phyloP scores from a whole-genome alignment of 2,888 invertebrate genomes.

The Teinopalpus imperialis region DNA sequence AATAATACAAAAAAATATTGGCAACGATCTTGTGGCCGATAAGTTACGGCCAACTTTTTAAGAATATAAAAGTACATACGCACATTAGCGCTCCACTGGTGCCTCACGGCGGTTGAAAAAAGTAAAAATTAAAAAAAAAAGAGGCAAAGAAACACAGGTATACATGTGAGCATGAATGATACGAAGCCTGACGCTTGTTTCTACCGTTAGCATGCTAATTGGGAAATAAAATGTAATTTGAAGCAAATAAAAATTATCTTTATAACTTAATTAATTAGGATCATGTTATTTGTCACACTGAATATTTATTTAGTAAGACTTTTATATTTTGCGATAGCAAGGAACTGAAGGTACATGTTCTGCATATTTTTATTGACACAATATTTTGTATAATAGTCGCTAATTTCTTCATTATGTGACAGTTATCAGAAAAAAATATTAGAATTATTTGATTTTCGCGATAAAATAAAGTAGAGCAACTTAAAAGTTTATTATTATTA shows the following conservation, averaged over 20 bases:
- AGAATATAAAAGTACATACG: slow-evolving; percentile 33
- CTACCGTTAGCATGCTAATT: slow-evolving; percentile 32
- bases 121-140: slow-evolving; percentile 34
- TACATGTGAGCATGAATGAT: slow-evolving; percentile 45
- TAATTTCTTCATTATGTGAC: no score
- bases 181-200: slow-evolving; percentile 36
- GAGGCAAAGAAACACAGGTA: slow-evolving; percentile 39
- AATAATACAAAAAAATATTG: slow-evolving; percentile 29
- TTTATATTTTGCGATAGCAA: slow-evolving; percentile 11
- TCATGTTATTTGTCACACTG: slow-evolving; percentile 8
- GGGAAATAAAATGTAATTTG: slow-evolving; percentile 24
- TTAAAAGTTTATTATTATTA: no score
- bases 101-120: slow-evolving; percentile 28
- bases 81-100: slow-evolving; percentile 35
- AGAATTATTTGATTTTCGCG: no score
- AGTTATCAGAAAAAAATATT: no score
- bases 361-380: no score
- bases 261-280: slow-evolving; percentile 21
- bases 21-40: slow-evolving; percentile 33
- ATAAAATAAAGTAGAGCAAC: no score
- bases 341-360: no score
- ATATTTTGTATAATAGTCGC: no score
- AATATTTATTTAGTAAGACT: slow-evolving; percentile 10
- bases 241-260: slow-evolving; percentile 24
- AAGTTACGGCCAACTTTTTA: slow-evolving; percentile 31